Percentiles rank a stretch among this genome's conserved stretches.
Conservation (phyloP, 64 coral and sea anemone species). For the Cladopsammia gracilis region DNA sequence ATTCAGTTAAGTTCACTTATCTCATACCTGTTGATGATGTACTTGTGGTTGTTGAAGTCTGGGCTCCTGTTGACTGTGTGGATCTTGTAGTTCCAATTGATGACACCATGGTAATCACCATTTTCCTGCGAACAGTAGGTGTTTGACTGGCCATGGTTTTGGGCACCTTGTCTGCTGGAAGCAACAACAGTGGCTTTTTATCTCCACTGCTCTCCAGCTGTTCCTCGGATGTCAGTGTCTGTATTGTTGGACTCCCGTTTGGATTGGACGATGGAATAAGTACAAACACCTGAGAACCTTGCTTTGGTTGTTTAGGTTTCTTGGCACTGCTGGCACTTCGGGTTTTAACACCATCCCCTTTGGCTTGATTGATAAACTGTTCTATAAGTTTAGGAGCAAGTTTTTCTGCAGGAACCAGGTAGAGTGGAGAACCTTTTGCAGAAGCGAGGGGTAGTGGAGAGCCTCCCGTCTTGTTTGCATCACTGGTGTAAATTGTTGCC, state of each 20-base stretch:
- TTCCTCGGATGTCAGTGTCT: constrained; percentile 8
- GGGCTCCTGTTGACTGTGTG: not conserved
- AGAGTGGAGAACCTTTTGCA: constrained; percentile 9
- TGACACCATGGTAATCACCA: constrained; percentile 23
- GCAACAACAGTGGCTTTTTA: constrained; percentile 24
- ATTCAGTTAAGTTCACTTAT: not conserved
- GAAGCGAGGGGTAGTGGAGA: not conserved
- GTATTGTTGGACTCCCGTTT: constrained; percentile 28
- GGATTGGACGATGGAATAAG: constrained; percentile 3
- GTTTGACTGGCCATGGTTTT: constrained; percentile 15
- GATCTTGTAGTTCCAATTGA: not conserved
- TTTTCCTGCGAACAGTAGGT: constrained; percentile 12
- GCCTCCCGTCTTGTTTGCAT: not conserved
- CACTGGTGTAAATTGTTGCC: constrained; percentile 21
- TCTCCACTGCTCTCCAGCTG: constrained; percentile 8
- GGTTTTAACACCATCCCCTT: constrained; percentile 22
- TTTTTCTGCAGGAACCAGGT: constrained; percentile 27
- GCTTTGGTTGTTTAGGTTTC: not conserved
- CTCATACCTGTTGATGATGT: not conserved
- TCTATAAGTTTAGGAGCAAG: constrained; percentile 33
- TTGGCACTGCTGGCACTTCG: not conserved
- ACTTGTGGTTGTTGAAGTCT: constrained; percentile 13
- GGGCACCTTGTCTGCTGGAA: constrained; percentile 28
- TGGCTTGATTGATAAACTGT: constrained; percentile 32
- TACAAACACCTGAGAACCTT: constrained; percentile 19